Evolutionary conservation across 2,113 vertebrate species (phyloP), one percentile per base, ranked within the genome.

Genomic region (Salvelinus alpinus): DNA sequence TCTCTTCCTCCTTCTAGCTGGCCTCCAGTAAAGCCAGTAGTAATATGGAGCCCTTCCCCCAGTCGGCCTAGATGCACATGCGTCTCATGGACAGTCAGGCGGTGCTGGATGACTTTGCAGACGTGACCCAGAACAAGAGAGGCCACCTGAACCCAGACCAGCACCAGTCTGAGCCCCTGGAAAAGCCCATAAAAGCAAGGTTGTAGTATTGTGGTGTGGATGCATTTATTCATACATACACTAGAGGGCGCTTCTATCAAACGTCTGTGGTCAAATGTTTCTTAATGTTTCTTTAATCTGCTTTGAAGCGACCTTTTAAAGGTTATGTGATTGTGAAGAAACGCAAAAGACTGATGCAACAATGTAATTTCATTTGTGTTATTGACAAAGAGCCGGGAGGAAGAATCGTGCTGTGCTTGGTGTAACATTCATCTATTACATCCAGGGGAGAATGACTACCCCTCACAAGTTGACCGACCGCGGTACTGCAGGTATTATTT

Each of bases 71-170:
- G 25, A 57, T 7, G 2, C 12, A 24, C 4, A 20, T 75, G 27
- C 16, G 5, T 22, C 14, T 34, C 14, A 27, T 27, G 27, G 60
- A 77, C 29, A 54, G 38, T 16, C 70, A 71, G 13, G 38, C 34
- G 1, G 73, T 86, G 57, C 71, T 80, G 73, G 82, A 82, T 57
- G 80, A 86, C 78, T 82, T 80, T 18, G 70, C 69, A 2, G 73
- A 86, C 20, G 79, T 77, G 54, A 79, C 80, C 66, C 69, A 77
- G 62, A 84, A 81, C 22, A 80, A 80, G 65, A 70, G 80, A 12
- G 82, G 74, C 12, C 84, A 78, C 20, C 70, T 84, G 47, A 86
- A 76, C 70, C 82, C 82, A n/a, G 84, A 82, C 31, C 57, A 84
- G 75, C 82, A 86, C 57, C 82, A 86, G 79, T 74, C 70, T 0